These are phyloP conservation scores for Mizuhopecten yessoensis DNA, from an alignment of 1,140 invertebrate genomes.

Conservation along the genomic window DNA sequence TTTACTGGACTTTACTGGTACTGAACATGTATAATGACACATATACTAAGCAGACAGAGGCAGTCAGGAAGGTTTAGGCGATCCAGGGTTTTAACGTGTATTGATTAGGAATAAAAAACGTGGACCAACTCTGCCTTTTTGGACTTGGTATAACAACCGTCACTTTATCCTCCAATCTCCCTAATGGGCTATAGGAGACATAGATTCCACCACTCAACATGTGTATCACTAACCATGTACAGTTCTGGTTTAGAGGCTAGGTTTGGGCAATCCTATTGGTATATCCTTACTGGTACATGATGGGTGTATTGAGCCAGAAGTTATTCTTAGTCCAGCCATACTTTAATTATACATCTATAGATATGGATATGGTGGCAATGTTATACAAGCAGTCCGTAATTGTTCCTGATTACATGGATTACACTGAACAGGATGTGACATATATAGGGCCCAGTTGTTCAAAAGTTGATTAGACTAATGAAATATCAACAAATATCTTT, in stretches of 20 bases:
- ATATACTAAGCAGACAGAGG: no score
- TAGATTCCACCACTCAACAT: neutral
- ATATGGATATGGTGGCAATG: neutral
- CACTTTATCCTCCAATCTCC: neutral
- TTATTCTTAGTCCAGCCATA: no score
- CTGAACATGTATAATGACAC: no score
- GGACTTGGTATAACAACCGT: neutral
- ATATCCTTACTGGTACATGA: no score
- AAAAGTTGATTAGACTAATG: no score
- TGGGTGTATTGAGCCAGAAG: no score
- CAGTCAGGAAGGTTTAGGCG: neutral
- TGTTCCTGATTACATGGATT: no score
- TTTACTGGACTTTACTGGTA: no score
- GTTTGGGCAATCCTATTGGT: neutral
- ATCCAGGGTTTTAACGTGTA: neutral
- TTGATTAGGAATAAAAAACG: slow-evolving; percentile 4
- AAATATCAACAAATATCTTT: no score
- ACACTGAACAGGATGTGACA: no score
- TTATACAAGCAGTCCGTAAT: no score
- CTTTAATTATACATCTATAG: neutral
- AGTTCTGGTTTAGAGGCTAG: neutral
- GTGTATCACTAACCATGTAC: neutral
- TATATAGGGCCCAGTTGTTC: no score
- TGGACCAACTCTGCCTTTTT: neutral
- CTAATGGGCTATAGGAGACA: neutral